Evolutionary conservation across 2,113 vertebrate genomes (phyloP), one percentile per base, ranked within the genome.

Genomic region (Sminthopsis crassicaudata): DNA sequence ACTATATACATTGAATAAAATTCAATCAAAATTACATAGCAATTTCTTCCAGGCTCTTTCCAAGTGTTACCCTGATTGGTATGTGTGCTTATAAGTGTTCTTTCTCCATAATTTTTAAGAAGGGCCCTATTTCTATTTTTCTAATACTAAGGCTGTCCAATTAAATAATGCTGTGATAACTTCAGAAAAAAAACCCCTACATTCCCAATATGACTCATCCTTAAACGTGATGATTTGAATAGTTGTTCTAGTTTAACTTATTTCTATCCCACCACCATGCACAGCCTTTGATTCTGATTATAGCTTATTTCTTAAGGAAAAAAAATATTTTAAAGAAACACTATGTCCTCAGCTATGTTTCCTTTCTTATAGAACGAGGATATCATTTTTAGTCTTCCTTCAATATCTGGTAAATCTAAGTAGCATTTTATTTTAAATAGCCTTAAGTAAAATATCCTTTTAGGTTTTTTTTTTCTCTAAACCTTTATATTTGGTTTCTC

Each of bases 381-480:
- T 25, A 96, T 76, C 95, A 27, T 95, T 88, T 46, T 96, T 95
- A 57, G 92, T 46, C 19, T 48, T 96, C 88, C 91, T 90, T 16
- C 95, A 90, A 92, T 3, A 91, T 22, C 48, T 91, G 53, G 91
- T 94, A 93, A 90, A 93, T 93, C 92, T 92, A 95, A 96, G 84
- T 92, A 95, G 0, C 23, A 19, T 92, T 24, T 88, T 88, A 46
- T 93, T 88, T 97, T 90, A 93, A 95, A 90, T 55, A 60, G 46
- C 48, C 92, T 94, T 92, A 94, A 89, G 90, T 27, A 93, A 93
- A 95, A 96, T 91, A 67, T 95, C 48, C 92, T 95, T 46, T 25
- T 42, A 94, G 14, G 67, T 94, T 11, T 95, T 94, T 11, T 94
- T 94, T 27, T 22, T 22, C 30, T 16, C 6, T 94, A 95, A 95